Conservation (phyloP, 1,140 invertebrate genomes). For the Asobara japonica region DNA sequence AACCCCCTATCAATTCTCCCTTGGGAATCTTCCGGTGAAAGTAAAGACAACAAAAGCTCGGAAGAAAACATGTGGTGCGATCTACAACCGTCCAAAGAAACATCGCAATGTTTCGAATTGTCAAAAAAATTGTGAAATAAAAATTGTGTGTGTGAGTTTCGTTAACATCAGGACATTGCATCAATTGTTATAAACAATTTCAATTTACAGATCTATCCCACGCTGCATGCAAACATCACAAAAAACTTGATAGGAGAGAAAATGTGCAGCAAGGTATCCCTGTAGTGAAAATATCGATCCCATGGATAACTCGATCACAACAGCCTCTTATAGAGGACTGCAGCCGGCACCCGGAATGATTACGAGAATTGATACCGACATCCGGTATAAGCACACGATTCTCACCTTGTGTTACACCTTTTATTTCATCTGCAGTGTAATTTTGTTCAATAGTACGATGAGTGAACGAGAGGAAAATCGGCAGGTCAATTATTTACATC, state of each 20-base stretch:
- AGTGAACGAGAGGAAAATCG: no score
- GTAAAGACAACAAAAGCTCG: not conserved
- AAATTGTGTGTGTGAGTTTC: no score
- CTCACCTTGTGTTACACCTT: slow-evolving; percentile 6
- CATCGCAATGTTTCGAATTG: no score
- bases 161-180: no score
- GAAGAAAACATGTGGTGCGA: not conserved
- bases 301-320: slow-evolving; percentile 4
- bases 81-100: no score
- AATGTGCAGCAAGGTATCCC: not conserved
- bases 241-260: no score
- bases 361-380: slow-evolving; percentile 35
- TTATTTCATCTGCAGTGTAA: not conserved
- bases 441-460: not conserved
- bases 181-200: no score
- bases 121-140: no score
- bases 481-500: no score
- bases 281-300: slow-evolving; percentile 14
- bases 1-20: not conserved
- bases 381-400: slow-evolving; percentile 26
- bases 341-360: slow-evolving; percentile 14
- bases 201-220: no score
- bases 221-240: no score
- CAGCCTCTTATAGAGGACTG: not conserved
- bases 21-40: not conserved